Conservation (phyloP, 2,888 invertebrate genomes). For the Mythimna albipuncta region DNA sequence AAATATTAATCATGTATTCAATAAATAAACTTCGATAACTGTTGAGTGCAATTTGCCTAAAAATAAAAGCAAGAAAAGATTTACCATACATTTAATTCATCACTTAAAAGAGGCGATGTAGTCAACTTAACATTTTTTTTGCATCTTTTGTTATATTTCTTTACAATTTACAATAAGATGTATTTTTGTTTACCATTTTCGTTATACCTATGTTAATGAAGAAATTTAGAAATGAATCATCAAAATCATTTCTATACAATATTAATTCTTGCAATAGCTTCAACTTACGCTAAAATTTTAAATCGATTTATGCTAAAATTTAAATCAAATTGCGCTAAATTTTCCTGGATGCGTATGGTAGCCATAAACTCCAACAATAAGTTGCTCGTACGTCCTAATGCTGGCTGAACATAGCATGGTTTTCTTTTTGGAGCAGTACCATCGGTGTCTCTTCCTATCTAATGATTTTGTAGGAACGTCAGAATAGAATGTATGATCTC, state of each 20-base stretch:
- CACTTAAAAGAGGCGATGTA: too few relatives aligned
- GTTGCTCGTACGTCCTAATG: constrained; percentile 64
- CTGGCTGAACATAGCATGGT: constrained; percentile 64
- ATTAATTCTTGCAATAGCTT: neutral
- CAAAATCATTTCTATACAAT: neutral
- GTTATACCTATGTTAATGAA: too few relatives aligned
- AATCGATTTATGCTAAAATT: too few relatives aligned
- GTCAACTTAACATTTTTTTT: too few relatives aligned
- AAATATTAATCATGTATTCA: neutral
- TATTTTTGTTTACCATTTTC: too few relatives aligned
- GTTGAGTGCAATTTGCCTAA: neutral
- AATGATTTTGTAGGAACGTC: constrained; percentile 60
- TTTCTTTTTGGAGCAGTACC: constrained; percentile 74
- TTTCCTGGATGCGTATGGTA: constrained; percentile 62
- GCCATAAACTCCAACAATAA: constrained; percentile 59
- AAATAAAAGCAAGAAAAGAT: neutral
- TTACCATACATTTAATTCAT: neutral
- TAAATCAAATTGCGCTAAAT: neutral
- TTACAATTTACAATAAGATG: too few relatives aligned
- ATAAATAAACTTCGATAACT: neutral
- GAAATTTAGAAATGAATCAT: too few relatives aligned
- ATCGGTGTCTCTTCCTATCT: constrained; percentile 52
- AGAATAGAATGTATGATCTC: constrained; percentile 69
- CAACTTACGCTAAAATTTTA: too few relatives aligned
- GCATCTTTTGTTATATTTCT: too few relatives aligned